phyloP scores from a whole-genome alignment of 2,797 vertebrate species.

The Microcaecilia unicolor region DNA sequence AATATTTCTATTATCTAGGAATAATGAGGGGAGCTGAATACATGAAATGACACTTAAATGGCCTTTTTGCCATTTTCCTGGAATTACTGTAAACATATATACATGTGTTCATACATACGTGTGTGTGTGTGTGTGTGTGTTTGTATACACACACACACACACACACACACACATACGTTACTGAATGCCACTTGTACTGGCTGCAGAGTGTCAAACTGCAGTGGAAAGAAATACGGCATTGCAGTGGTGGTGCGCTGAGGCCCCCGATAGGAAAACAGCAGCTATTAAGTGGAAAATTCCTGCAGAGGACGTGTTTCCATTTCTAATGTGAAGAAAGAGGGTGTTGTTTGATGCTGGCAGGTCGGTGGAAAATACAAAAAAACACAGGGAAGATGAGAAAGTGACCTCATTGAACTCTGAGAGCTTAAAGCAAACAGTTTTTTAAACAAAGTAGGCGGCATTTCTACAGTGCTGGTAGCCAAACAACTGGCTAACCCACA shows the following conservation, averaged over 20 bases:
- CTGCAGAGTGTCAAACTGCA: slow-evolving; percentile 57
- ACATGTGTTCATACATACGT: too few relatives aligned
- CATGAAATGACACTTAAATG: slow-evolving; percentile 22
- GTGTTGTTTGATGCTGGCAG: slow-evolving; percentile 61
- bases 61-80: slow-evolving; percentile 7
- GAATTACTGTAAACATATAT: slow-evolving; percentile 26
- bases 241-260: slow-evolving; percentile 58
- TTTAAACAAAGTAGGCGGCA: slow-evolving; percentile 20
- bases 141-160: too few relatives aligned
- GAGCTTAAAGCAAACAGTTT: slow-evolving; percentile 48
- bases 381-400: slow-evolving; percentile 58
- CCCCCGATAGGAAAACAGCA: slow-evolving; percentile 53
- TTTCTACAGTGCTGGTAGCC: slow-evolving; percentile 13
- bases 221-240: slow-evolving; percentile 66
- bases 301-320: slow-evolving; percentile 64
- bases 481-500: slow-evolving; percentile 15
- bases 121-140: too few relatives aligned
- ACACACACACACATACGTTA: too few relatives aligned
- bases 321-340: slow-evolving; percentile 66
- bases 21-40: slow-evolving; percentile 16
- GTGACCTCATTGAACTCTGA: slow-evolving; percentile 58
- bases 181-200: slow-evolving; percentile 57
- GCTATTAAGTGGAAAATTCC: slow-evolving; percentile 72
- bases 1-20: slow-evolving; percentile 14
- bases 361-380: slow-evolving; percentile 61